Evolutionary conservation across 23 tunicate species (phyloP), one percentile per base, ranked within the genome.

Genomic region (Ciona savignyi): DNA sequence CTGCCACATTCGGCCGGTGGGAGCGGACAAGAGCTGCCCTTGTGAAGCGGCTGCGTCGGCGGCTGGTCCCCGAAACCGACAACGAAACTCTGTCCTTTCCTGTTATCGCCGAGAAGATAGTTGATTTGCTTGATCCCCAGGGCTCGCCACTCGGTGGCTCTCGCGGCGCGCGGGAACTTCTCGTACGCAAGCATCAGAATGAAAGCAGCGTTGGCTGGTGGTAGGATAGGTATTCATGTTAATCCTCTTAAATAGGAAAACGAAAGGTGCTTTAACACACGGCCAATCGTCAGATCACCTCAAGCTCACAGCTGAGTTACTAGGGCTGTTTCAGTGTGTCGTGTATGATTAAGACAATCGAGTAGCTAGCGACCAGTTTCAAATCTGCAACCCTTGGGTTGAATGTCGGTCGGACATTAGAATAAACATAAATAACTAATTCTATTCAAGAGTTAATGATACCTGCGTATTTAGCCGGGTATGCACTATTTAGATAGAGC

Each of bases 401-500:
- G n/a, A n/a, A 49, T 20, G 15, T 49, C 20, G 15, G 15, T 15
- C 61, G 19, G 25, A 23, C 23, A 64, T 64, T 23, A 15, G 9
- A 64, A 64, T 19, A 23, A 64, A 64, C 25, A 23, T 19, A 25
- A 25, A 28, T 9, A 68, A 26, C 6, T n/a, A 6, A 4, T 68
- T 68, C 4, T 23, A 63, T 23, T 11, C 22, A 9, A 1, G 35
- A 30, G 23, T 30, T 23, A 1, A 1, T 2, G 24, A 49, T 31
- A 83, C 97, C 97, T 83, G 97, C 97, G 32, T 90, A 82, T 68
- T 90, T 77, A 21, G 97, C 80, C 4, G 97, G 85, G 25, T 89
- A 92, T n/a, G 25, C 24, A 9, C 42, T 70, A 28, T 66, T 67
- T 9, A 84, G 61, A 48, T 68, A 78, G 25, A 90, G 72, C 65